Conservation (phyloP, 2,113 vertebrate species). For the Pao palembangensis region DNA sequence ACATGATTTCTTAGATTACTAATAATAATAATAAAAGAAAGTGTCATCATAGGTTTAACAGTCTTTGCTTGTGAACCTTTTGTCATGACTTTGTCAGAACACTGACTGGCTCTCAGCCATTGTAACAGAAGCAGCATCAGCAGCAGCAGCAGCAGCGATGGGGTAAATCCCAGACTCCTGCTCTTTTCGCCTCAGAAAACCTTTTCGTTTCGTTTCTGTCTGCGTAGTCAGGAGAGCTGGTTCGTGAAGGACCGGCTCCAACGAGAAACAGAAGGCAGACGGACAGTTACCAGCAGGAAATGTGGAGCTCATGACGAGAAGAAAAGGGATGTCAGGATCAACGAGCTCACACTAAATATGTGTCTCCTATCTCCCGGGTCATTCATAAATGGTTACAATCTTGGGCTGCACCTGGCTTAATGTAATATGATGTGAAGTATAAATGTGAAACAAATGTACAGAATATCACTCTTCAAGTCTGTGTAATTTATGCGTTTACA, state of each 20-base stretch:
- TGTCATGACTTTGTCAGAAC: too few relatives aligned
- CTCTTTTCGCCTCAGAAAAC: constrained; percentile 19
- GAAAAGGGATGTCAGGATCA: constrained; percentile 26
- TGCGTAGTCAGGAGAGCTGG: constrained; percentile 32
- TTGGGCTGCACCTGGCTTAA: constrained; percentile 18
- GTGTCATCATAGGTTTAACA: too few relatives aligned
- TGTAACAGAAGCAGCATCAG: too few relatives aligned
- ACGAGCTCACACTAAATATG: constrained; percentile 18
- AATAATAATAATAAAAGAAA: too few relatives aligned
- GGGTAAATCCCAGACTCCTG: too few relatives aligned
- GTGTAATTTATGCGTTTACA: neutral
- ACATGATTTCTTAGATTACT: too few relatives aligned
- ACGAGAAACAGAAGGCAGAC: constrained; percentile 58
- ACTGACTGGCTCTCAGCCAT: too few relatives aligned
- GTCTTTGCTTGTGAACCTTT: too few relatives aligned
- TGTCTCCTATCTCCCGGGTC: constrained; percentile 21
- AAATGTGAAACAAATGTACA: neutral
- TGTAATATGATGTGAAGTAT: constrained; percentile 25
- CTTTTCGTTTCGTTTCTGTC: constrained; percentile 35
- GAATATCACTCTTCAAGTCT: neutral
- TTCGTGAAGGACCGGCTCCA: constrained; percentile 35
- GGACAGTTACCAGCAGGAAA: constrained; percentile 18
- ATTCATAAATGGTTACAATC: constrained; percentile 20
- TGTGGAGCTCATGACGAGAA: constrained; percentile 26
- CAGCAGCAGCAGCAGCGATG: too few relatives aligned